Conservation (phyloP, 92 coral and sea anemone species). For the Parazoanthus darwini region DNA sequence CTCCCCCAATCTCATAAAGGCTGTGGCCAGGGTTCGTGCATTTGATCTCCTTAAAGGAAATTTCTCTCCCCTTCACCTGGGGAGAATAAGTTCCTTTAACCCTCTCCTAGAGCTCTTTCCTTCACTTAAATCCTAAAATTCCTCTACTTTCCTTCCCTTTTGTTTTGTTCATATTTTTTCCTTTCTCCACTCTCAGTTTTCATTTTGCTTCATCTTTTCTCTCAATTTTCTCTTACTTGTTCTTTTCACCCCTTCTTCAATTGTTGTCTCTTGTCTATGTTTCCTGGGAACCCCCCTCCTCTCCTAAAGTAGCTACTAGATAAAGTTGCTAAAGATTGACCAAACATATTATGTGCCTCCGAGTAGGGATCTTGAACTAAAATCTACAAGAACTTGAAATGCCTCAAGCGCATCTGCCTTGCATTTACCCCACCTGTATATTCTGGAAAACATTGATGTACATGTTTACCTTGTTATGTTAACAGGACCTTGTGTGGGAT, state of each 20-base stretch:
- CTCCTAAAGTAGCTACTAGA: background rate
- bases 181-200: background rate
- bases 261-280: background rate
- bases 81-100: background rate
- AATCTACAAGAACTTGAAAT: too few relatives aligned
- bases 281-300: background rate
- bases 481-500: slow-evolving; percentile 75
- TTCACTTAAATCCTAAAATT: background rate
- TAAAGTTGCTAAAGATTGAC: too few relatives aligned
- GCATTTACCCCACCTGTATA: too few relatives aligned
- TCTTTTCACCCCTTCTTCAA: background rate
- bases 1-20: too few relatives aligned
- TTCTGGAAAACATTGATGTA: too few relatives aligned
- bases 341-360: background rate
- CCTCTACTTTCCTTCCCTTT: background rate
- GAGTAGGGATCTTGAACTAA: background rate
- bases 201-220: background rate
- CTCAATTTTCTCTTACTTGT: background rate
- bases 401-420: background rate
- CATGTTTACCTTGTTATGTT: background rate
- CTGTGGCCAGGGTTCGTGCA: too few relatives aligned
- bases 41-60: too few relatives aligned
- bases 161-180: background rate
- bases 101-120: background rate
- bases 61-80: background rate